Evolutionary conservation across 2,797 vertebrate species (phyloP), one percentile per base, ranked within the genome.

Genomic region (Characodon lateralis): DNA sequence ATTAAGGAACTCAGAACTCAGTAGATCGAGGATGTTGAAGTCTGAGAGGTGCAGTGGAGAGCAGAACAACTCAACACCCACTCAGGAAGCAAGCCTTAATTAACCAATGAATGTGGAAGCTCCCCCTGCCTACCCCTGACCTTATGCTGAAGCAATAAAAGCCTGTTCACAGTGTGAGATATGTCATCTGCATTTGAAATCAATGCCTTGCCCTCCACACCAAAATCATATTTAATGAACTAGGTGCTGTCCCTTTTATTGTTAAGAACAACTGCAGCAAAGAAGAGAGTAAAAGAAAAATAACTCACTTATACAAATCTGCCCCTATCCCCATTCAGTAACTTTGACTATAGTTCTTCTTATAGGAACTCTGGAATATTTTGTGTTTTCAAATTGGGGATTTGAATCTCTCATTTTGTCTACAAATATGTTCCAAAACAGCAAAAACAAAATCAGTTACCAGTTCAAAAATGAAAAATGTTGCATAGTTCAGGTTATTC

Each of bases 1-100:
- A 93, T 95, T 95, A 96, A 84, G 69, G 72, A 85, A 71, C 85
- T 86, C 72, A 39, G 79, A 83, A 79, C 78, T 89, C 81, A 71
- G 86, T 70, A 70, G 76, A 81, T 86, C 41, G 71, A 76, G 84
- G 72, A 26, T 68, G 80, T 46, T 74, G 84, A 78, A 87, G 78
- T 85, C 76, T 88, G 83, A 78, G 80, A 87, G 73, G 80, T 85
- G 79, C 80, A 78, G 84, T 2, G 73, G 72, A 83, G 78, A 85
- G 77, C 75, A 18, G 8, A 81, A 83, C 76, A 84, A 78, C 81
- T 81, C 75, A 87, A 91, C 77, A 83, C 74, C 86, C 73, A 53
- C 79, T 77, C 85, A 86, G 83, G 80, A 90, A 86, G 80, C 73
- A 59, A 80, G 56, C 86, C 89, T 89, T 93, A 92, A 94, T 93